Evolutionary conservation across 2,113 vertebrate species (phyloP).

Genomic region (Hyperoodon ampullatus): DNA sequence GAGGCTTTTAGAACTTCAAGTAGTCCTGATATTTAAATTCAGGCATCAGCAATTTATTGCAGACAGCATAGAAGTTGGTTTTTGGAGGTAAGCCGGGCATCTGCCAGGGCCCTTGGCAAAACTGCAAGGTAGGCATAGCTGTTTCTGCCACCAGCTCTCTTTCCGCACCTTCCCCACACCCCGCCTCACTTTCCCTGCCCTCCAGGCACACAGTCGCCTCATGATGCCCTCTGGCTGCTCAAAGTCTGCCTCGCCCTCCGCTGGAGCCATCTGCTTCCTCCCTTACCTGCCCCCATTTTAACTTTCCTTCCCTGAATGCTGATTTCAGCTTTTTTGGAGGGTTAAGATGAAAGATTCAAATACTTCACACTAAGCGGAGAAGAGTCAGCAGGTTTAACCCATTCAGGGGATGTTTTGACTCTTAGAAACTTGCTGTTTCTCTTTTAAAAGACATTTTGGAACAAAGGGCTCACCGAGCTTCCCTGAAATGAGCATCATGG

Average conservation of each 20-base stretch:
- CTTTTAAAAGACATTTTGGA: slow-evolving; percentile 4
- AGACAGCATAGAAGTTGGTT: background rate
- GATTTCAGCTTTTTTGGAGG: slow-evolving; percentile 33
- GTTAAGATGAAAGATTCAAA: slow-evolving; percentile 50
- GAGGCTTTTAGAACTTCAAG: background rate
- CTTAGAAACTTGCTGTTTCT: background rate
- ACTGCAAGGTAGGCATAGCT: slow-evolving; percentile 28
- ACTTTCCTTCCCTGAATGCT: background rate
- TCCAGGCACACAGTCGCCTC: slow-evolving; percentile 13
- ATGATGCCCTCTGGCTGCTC: slow-evolving; percentile 48
- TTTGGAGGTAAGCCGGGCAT: background rate
- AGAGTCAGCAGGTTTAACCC: slow-evolving; percentile 36
- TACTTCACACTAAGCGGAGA: background rate
- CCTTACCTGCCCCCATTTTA: background rate
- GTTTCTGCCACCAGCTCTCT: slow-evolving; percentile 7
- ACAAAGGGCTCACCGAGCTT: background rate
- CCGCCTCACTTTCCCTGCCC: background rate
- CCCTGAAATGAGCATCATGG: background rate
- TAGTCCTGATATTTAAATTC: background rate
- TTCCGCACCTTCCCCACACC: background rate
- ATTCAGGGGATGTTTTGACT: background rate
- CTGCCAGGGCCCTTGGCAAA: slow-evolving; percentile 48
- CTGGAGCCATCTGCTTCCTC: slow-evolving; percentile 33
- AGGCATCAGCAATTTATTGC: background rate
- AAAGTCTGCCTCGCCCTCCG: background rate